Base-by-base conservation (phyloP, 2,113 vertebrate genomes). In the Leiothrix lutea region DNA sequence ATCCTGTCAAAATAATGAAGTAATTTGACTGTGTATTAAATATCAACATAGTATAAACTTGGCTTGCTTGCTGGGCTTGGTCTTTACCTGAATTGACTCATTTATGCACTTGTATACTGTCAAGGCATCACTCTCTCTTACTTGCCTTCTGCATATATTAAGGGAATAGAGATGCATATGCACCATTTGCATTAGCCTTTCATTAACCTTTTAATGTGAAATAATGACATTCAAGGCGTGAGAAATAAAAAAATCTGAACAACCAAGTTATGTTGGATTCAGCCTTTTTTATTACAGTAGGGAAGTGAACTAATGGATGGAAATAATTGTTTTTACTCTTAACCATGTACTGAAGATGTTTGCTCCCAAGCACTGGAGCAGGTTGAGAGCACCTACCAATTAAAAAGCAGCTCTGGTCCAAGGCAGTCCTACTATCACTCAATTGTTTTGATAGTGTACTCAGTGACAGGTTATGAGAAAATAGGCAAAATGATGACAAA, bases 1-100 rank as follows among this genome's bases (percentile, higher is more conserved):
- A 88, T 92, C 71, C 65, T 91, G 74, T 94, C 90, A 88, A 92
- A 94, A 88, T 69, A 94, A 75, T 82, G 33, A 87, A 89, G 60
- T 72, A 56, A 69, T 92, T 94, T 90, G 64, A 80, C 47, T 92
- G 53, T 15, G 26, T 93, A 13, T 90, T 93, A 80, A 60, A 2
- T 84, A 51, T 51, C 60, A 78, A 44, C 33, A 31, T 40, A 62
- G 35, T 66, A 70, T 6, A 62, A 83, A 60, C 42, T 58, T 80
- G 62, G 8, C 67, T 90, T 88, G 18, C 79, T 94, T 93, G 71
- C 60, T 88, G 72, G 31, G 72, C 38, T 96, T 86, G 56, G 31
- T 92, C 60, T 77, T 62, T 71, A 64, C 40, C 66, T 83, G 47
- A 38, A 40, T 60, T 83, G 79, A 58, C 69, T 81, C 83, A 66